Conservation (phyloP, 1,140 invertebrate species). For the Streblospio benedicti region DNA sequence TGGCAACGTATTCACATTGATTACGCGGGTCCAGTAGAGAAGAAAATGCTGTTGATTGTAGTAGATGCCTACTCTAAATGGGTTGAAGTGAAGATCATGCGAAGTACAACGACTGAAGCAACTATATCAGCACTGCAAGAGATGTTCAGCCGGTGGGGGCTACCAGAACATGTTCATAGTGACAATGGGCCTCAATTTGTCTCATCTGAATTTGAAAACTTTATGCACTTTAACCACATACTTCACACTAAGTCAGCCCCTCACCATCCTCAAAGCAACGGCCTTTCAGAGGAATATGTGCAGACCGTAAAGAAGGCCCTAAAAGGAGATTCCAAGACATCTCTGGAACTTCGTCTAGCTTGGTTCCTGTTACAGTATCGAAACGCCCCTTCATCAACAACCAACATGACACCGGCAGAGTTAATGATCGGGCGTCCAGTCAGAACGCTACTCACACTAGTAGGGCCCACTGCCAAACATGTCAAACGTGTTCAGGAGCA, state of each 20-base stretch:
- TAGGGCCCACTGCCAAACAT: no score
- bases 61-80: conserved; percentile 46
- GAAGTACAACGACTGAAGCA: conserved; percentile 7
- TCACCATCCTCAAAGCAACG: conserved; percentile 30
- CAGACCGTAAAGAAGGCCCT: conserved; percentile 21
- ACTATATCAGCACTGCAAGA: conserved; percentile 20
- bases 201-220: conserved; percentile 26
- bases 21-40: conserved; percentile 45
- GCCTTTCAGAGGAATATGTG: conserved; percentile 27
- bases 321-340: no score
- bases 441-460: background rate
- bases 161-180: conserved; percentile 12
- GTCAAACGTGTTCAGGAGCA: no score
- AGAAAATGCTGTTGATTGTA: conserved; percentile 42
- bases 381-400: background rate
- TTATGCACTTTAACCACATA: conserved; percentile 19
- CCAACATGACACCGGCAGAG: background rate
- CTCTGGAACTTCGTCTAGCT: background rate
- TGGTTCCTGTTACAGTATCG: background rate
- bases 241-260: conserved; percentile 23
- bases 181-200: conserved; percentile 31
- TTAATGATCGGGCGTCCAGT: background rate
- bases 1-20: conserved; percentile 50
- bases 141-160: background rate
- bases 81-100: conserved; percentile 32